These are phyloP conservation scores for Contarinia nasturtii DNA, from an alignment of 1,140 invertebrate genomes.

Conservation along the genomic window DNA sequence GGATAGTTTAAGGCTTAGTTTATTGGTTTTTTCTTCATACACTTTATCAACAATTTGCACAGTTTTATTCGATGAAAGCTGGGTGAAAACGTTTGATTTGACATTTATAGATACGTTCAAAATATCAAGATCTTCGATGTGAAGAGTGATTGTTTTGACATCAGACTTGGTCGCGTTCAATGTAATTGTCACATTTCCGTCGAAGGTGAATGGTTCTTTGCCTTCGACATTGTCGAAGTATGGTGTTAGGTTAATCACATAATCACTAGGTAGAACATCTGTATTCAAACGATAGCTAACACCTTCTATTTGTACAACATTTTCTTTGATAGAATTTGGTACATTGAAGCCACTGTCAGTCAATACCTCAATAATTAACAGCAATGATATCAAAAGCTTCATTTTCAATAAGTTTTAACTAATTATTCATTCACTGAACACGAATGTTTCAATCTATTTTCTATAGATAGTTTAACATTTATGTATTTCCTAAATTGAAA, in stretches of 20 bases:
- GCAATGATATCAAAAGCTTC: too few species aligned
- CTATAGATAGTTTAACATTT: too few species aligned
- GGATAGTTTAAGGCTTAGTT: slow-evolving; percentile 18
- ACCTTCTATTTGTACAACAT: too few species aligned
- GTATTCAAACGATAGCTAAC: slow-evolving; percentile 41
- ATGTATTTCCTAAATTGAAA: too few species aligned
- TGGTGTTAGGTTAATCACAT: slow-evolving; percentile 38
- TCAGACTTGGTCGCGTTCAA: slow-evolving; percentile 15
- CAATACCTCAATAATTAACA: too few species aligned
- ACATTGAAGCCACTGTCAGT: too few species aligned
- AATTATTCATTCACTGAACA: too few species aligned
- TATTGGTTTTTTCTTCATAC: slow-evolving; percentile 12
- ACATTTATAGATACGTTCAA: slow-evolving; percentile 15
- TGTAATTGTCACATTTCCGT: slow-evolving; percentile 35
- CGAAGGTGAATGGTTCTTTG: slow-evolving; percentile 33
- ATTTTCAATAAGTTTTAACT: too few species aligned
- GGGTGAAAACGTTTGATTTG: slow-evolving; percentile 14
- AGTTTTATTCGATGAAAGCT: slow-evolving; percentile 11
- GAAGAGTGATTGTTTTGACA: slow-evolving; percentile 33
- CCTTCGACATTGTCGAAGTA: slow-evolving; percentile 29
- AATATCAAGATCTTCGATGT: slow-evolving; percentile 36
- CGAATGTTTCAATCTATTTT: too few species aligned
- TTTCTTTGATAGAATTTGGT: too few species aligned
- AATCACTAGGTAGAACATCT: slow-evolving; percentile 37
- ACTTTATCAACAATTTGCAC: slow-evolving; percentile 7